phyloP scores from a whole-genome alignment of 2,797 vertebrate species.

The Enteromius unitaeniatus region DNA sequence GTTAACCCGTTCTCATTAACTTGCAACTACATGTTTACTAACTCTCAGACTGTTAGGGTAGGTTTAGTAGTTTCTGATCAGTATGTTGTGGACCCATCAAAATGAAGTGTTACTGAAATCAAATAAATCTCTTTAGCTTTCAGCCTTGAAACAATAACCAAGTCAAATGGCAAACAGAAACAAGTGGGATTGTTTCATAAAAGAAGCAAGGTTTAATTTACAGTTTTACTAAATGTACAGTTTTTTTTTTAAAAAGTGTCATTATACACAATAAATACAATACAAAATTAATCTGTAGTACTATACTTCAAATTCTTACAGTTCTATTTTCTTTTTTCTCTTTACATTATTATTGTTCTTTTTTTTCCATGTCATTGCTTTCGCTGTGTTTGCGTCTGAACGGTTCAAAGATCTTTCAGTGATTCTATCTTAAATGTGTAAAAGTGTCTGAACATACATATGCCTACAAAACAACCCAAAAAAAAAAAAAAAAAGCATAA shows the following conservation, averaged over 20 bases:
- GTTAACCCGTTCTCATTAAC: no score
- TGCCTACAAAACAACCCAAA: slow-evolving; percentile 24
- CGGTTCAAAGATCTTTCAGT: slow-evolving; percentile 72
- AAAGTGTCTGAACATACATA: slow-evolving; percentile 22
- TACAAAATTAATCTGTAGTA: slow-evolving; percentile 99
- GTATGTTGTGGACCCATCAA: no score
- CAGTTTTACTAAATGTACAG: slow-evolving; percentile 99
- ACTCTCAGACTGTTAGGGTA: no score
- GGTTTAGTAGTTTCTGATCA: no score
- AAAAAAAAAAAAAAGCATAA: slow-evolving; percentile 22
- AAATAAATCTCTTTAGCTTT: neutral
- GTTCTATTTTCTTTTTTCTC: slow-evolving; percentile 73
- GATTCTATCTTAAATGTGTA: slow-evolving; percentile 34
- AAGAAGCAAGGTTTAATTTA: slow-evolving; percentile 98
- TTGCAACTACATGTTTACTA: no score
- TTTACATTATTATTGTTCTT: slow-evolving; percentile 85
- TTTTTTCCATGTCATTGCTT: slow-evolving; percentile 79
- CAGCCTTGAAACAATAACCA: slow-evolving; percentile 34
- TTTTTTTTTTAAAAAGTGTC: slow-evolving; percentile 93
- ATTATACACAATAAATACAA: slow-evolving; percentile 99
- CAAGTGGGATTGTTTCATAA: slow-evolving; percentile 80
- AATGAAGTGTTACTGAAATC: no score
- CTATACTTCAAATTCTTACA: slow-evolving; percentile 92
- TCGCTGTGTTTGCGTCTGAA: slow-evolving; percentile 80
- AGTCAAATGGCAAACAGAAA: slow-evolving; percentile 40